Conservation (phyloP, 2,113 vertebrate species). For the Podarcis raffonei region DNA sequence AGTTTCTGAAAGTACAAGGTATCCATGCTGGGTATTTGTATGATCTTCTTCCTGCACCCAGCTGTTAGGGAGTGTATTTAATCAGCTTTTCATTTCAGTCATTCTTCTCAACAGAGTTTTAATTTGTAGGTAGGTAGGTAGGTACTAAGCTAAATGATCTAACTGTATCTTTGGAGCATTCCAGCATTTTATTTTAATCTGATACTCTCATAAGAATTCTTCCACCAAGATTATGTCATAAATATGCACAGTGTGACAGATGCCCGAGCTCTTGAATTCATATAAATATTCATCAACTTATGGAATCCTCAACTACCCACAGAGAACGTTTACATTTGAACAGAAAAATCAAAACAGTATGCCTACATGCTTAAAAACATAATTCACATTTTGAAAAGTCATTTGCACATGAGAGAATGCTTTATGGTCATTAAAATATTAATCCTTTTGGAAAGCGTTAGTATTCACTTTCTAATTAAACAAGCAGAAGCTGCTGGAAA, state of each 20-base stretch:
- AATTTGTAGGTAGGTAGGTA: not conserved
- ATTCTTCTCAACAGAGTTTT: not conserved
- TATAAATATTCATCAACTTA: conserved; percentile 68
- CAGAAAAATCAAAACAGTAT: conserved; percentile 50
- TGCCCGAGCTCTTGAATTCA: conserved; percentile 51
- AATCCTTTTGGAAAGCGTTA: conserved; percentile 2
- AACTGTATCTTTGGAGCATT: not conserved
- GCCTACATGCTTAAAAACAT: conserved; percentile 39
- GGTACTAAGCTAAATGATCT: not conserved
- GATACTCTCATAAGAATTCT: conserved; percentile 45
- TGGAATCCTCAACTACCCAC: conserved; percentile 47
- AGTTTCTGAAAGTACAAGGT: not conserved
- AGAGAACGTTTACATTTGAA: conserved; percentile 56
- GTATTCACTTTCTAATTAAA: conserved; percentile 9
- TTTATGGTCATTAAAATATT: conserved; percentile 37
- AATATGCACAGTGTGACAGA: conserved; percentile 64
- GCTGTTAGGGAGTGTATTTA: not conserved
- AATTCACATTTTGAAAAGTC: conserved; percentile 47
- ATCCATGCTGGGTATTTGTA: not conserved
- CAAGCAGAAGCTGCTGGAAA: not conserved
- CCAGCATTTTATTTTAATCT: conserved; percentile 38
- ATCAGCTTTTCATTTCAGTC: not conserved
- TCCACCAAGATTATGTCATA: conserved; percentile 48
- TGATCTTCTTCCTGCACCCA: not conserved
- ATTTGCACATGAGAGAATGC: conserved; percentile 40